Percentiles rank a stretch among this genome's conserved stretches.
Conservation (phyloP, 23 tunicate genomes). For the Styela clava region DNA sequence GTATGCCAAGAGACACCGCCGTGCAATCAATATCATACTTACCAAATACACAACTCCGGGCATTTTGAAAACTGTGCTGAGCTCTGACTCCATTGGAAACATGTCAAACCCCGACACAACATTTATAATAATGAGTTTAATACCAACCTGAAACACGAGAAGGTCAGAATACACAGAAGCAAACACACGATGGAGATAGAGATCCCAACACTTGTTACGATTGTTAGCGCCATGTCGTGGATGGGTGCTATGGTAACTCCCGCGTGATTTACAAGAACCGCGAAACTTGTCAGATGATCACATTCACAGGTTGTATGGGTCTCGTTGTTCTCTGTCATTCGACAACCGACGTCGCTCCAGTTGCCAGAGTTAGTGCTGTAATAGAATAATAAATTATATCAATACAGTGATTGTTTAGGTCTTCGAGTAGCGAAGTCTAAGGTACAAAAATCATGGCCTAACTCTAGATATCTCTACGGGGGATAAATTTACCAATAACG, state of each 20-base stretch:
- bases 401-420: too few relatives aligned
- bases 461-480: too few relatives aligned
- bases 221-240: constrained; percentile 21
- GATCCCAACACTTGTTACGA: constrained; percentile 65
- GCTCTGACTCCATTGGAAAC: too few relatives aligned
- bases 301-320: constrained; percentile 70
- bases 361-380: constrained; percentile 23
- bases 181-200: constrained; percentile 70
- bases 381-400: too few relatives aligned
- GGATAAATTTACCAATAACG: too few relatives aligned
- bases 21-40: too few relatives aligned
- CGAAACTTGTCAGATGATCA: constrained; percentile 81
- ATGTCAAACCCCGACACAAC: too few relatives aligned
- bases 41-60: too few relatives aligned
- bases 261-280: constrained; percentile 56
- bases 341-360: constrained; percentile 68
- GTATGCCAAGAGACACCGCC: too few relatives aligned
- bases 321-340: constrained; percentile 28
- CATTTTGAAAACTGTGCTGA: too few relatives aligned
- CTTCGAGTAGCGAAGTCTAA: not conserved
- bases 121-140: too few relatives aligned
- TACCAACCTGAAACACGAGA: constrained; percentile 78
- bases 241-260: constrained; percentile 12
- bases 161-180: constrained; percentile 62
- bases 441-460: not conserved